Base-by-base conservation (phyloP, 2,113 vertebrate species). In the Potamarius usumacintae region DNA sequence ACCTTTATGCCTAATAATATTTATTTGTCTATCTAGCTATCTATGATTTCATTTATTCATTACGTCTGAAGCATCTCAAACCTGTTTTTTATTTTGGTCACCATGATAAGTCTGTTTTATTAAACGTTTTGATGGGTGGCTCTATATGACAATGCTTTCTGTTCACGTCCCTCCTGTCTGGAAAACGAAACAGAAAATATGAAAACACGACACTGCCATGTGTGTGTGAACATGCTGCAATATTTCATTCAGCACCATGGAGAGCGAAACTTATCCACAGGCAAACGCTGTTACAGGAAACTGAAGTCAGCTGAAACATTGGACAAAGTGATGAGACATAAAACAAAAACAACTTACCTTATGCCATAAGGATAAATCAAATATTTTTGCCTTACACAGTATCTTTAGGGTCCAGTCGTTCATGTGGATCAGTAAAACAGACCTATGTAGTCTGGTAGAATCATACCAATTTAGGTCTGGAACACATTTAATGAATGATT, bases 161-260 rank as follows among this genome's bases (percentile, higher is more conserved):
- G 5, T 53, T 30, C 8, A 74, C 14, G 52, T 5, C 17, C 60
- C 7, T 14, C 9, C 2, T 20, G 5, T 60, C 2, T 30, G 1
- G 4, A 11, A 86, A 63, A 11, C 34, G 30, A 58, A 20, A 60
- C n/a, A 58, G 20, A 15, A 30, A 74, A 42, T 6, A 57, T 4
- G n/a, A 25, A 82, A 83, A 4, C 22, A 62, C 18, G 2, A 34
- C 14, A 53, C 14, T 34, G n/a, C 58, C 10, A 30, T 18, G 22
- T 48, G 12, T 14, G 9, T 15, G 12, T 52, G 30, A 52, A 81
- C 9, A 17, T 57, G 30, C 0, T n/a, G 48, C 17, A 18, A 25
- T 63, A 63, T 76, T 76, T 42, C 11, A 18, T 90, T 92, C 89
- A 92, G 90, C 77, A 92, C 91, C 91, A 69, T 25, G 91, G 91